Base-by-base conservation (phyloP, 2,888 invertebrate genomes). In the Xestia xanthographa region DNA sequence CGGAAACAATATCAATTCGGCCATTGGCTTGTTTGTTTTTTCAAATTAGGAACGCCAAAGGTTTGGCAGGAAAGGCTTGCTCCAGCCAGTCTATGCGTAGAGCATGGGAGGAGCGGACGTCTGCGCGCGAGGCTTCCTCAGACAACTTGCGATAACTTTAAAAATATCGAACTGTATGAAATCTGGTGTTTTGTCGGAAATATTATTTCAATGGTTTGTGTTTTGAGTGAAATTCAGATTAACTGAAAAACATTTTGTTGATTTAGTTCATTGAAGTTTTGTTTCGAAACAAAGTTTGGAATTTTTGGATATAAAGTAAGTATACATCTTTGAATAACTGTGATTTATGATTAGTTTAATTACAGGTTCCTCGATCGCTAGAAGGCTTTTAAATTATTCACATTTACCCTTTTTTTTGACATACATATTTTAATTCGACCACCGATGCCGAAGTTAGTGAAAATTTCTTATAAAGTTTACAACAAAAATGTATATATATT, bases 41-140 rank as follows among this genome's bases (percentile, higher is more conserved):
- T 76, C 62, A 53, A 80, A 71, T 63, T 53, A 72, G 77, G 69
- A 62, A 70, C 60, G 68, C 14, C 29, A 12, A 73, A 71, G 70
- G 72, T 73, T 79, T 58, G 56, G 11, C 26, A 66, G 63, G 67
- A 73, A 82, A 77, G 66, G 60, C 63, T 72, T 22, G n/a, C 14
- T 12, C 38, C 62, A 71, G 74, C 65, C 87, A 86, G 86, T 86
- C 80, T 83, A 53, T 80, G 79, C 69, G 65, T 43, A 53, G 78
- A 66, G 72, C 79, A 80, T 71, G 69, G 43, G 34, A 68, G 80
- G 77, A 38, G 58, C 77, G 78, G 87, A 73, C 82, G 87, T 80
- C 79, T 79, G 73, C 75, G 48, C 80, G 62, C 71, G 77, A 74
- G 50, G 48, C 72, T 56, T 34, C 60, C 53, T 26, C 48, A 26